Evolutionary conservation across 1,140 invertebrate genomes (phyloP).

Genomic region (Vanessa atalanta): DNA sequence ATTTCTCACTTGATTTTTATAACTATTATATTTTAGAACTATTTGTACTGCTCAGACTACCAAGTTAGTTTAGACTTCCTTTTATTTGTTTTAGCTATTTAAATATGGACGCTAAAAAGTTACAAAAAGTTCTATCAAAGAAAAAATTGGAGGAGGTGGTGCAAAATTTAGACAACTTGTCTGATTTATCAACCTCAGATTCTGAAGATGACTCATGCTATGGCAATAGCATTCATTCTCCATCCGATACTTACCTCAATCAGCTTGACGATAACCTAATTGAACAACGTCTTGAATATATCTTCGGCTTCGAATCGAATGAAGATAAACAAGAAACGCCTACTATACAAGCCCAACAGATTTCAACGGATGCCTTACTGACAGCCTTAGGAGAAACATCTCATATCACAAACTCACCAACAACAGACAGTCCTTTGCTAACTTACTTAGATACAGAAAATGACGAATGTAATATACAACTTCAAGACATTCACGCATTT

Average conservation of each 20-base stretch:
- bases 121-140: constrained; percentile 38
- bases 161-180: constrained; percentile 46
- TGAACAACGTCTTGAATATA: constrained; percentile 48
- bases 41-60: constrained; percentile 38
- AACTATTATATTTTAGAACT: constrained; percentile 38
- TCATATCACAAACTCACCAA: constrained; percentile 45
- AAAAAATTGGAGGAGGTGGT: constrained; percentile 40
- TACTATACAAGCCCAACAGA: constrained; percentile 44
- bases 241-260: constrained; percentile 45
- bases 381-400: constrained; percentile 46
- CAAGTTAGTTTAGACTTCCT: constrained; percentile 30
- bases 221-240: constrained; percentile 44
- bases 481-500: constrained; percentile 37
- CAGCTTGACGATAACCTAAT: constrained; percentile 45
- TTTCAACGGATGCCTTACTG: constrained; percentile 49
- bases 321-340: constrained; percentile 42
- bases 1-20: constrained; percentile 39
- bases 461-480: constrained; percentile 38
- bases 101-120: constrained; percentile 39
- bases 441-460: constrained; percentile 43
- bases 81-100: constrained; percentile 36
- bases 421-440: constrained; percentile 45
- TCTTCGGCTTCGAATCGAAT: constrained; percentile 40
- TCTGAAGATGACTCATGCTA: constrained; percentile 46
- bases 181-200: constrained; percentile 45